Conservation (phyloP, 2,888 invertebrate genomes). For the Troglohyphantes excavatus region DNA sequence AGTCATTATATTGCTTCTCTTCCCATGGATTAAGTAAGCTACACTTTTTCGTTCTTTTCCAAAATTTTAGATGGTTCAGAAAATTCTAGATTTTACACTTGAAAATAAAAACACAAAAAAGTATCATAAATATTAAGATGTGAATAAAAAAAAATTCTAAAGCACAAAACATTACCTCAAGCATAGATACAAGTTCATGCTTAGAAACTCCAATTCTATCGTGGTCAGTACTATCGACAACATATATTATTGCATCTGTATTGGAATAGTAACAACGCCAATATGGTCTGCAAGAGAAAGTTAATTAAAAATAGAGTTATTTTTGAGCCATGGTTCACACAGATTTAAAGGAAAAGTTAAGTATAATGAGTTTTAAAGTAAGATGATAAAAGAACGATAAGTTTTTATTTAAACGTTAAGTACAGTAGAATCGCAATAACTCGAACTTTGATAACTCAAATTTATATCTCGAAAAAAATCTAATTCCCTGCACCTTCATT, state of each 20-base stretch:
- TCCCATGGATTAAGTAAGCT: too few relatives aligned
- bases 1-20: too few relatives aligned
- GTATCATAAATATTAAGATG: background rate
- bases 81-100: background rate
- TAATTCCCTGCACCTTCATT: too few relatives aligned
- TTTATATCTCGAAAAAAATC: too few relatives aligned
- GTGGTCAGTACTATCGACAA: slow-evolving; percentile 99
- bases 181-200: slow-evolving; percentile 98
- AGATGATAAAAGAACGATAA: too few relatives aligned
- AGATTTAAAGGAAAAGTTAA: background rate
- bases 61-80: background rate
- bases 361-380: too few relatives aligned
- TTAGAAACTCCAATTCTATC: slow-evolving; percentile 99
- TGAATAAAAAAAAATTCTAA: too few relatives aligned
- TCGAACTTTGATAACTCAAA: too few relatives aligned
- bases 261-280: slow-evolving; percentile 99
- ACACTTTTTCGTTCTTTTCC: too few relatives aligned
- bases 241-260: slow-evolving; percentile 99
- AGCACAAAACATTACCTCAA: slow-evolving; percentile 87
- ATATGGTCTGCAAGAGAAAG: slow-evolving; percentile 89
- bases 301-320: background rate
- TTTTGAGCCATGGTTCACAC: background rate
- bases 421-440: too few relatives aligned
- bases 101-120: background rate
- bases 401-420: too few relatives aligned